Conservation (phyloP, 2,113 vertebrate species). For the Rhynchomys soricoides region DNA sequence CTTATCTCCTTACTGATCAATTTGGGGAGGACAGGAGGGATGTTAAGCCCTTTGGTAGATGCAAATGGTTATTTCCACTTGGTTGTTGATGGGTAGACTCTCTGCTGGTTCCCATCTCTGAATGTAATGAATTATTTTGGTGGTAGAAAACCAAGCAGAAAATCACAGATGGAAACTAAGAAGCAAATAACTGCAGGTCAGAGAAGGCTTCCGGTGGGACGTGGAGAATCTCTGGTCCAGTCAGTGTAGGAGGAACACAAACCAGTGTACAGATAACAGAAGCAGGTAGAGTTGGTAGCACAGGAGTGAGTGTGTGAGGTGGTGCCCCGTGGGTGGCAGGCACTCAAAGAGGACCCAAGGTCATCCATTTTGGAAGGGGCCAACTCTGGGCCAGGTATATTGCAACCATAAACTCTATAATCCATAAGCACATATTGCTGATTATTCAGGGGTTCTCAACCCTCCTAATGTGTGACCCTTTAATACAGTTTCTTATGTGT, state of each 20-base stretch:
- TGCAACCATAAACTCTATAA: fast-evolving
- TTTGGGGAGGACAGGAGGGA: not conserved
- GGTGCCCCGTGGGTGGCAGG: not conserved
- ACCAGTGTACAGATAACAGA: not conserved
- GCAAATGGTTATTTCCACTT: not conserved
- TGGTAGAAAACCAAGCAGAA: not conserved
- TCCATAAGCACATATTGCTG: not conserved
- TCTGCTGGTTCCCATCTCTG: not conserved
- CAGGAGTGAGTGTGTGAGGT: not conserved
- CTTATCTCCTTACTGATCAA: not conserved
- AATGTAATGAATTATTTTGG: not conserved
- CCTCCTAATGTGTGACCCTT: not conserved
- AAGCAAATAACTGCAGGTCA: not conserved
- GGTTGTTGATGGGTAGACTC: not conserved
- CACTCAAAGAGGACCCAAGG: not conserved
- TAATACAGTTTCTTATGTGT: not conserved
- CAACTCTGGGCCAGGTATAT: not conserved
- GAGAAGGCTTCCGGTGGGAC: not conserved
- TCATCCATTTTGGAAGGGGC: not conserved
- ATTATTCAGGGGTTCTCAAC: not conserved
- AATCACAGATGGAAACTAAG: not conserved
- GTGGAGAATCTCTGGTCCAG: not conserved
- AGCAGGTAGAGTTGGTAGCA: not conserved
- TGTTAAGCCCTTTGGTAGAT: not conserved
- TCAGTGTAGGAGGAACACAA: not conserved